phyloP scores from a whole-genome alignment of 1,140 invertebrate genomes.

The Trachymyrmex cornetzi region DNA sequence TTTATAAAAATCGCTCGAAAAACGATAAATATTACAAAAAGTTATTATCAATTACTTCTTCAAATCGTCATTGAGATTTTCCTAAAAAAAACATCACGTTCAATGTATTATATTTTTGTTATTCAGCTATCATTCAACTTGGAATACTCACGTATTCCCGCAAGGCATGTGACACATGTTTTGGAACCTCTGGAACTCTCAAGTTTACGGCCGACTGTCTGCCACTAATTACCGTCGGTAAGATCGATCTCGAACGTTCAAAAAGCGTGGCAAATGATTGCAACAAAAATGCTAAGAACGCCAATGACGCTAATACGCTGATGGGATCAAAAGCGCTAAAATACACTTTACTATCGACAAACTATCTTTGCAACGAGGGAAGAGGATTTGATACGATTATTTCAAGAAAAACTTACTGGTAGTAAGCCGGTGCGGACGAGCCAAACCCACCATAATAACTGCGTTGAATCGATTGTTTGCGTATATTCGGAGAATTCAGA shows the following conservation, averaged over 20 bases:
- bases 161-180: conserved; percentile 78
- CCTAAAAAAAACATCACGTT: conserved; percentile 70
- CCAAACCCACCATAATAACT: conserved; percentile 79
- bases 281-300: conserved; percentile 85
- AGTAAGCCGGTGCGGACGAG: conserved; percentile 76
- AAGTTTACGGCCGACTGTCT: conserved; percentile 66
- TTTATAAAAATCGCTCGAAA: background rate
- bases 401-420: conserved; percentile 78
- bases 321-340: conserved; percentile 84
- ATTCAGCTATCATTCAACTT: background rate
- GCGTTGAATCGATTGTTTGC: conserved; percentile 69
- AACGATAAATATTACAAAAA: background rate
- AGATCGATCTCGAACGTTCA: conserved; percentile 83
- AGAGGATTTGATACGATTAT: background rate
- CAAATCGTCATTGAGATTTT: conserved; percentile 66
- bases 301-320: conserved; percentile 84
- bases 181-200: conserved; percentile 70
- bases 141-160: conserved; percentile 82
- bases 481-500: conserved; percentile 1
- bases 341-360: background rate
- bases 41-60: conserved; percentile 26
- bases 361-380: background rate
- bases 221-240: conserved; percentile 82
- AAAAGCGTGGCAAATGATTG: conserved; percentile 84
- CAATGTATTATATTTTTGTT: conserved; percentile 34